Evolutionary conservation across 2,113 vertebrate genomes (phyloP).

Genomic region (Corythoichthys intestinalis): DNA sequence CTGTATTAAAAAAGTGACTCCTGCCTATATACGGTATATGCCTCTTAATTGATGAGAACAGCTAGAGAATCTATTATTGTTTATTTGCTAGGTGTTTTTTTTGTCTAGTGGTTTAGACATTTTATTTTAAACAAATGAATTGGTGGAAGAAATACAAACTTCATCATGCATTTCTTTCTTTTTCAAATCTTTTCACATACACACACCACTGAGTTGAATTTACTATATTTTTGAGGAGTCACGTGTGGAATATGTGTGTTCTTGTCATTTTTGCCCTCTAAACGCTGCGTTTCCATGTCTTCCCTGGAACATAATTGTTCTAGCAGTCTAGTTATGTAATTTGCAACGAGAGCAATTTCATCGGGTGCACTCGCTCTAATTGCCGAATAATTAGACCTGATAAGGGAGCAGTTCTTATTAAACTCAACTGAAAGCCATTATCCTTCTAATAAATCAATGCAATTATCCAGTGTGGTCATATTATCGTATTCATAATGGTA

Average conservation of each 20-base stretch:
- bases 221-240: no score
- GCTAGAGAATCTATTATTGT: neutral
- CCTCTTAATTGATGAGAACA: neutral
- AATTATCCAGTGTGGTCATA: neutral
- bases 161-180: neutral
- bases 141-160: neutral
- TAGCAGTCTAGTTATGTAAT: constrained; percentile 43
- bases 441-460: neutral
- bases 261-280: neutral
- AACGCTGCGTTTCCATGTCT: neutral
- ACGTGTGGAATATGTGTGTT: neutral
- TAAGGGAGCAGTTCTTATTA: constrained; percentile 11
- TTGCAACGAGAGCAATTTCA: constrained; percentile 25
- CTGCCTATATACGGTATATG: neutral
- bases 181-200: neutral
- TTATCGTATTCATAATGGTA: neutral
- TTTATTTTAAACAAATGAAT: neutral
- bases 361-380: constrained; percentile 30
- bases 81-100: neutral
- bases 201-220: no score
- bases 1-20: neutral
- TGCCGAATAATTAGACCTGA: constrained; percentile 32
- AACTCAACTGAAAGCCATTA: neutral
- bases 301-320: constrained; percentile 27
- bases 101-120: neutral